Evolutionary conservation across 2,113 vertebrate species (phyloP).

Genomic region (Aspidoscelis tigris): DNA sequence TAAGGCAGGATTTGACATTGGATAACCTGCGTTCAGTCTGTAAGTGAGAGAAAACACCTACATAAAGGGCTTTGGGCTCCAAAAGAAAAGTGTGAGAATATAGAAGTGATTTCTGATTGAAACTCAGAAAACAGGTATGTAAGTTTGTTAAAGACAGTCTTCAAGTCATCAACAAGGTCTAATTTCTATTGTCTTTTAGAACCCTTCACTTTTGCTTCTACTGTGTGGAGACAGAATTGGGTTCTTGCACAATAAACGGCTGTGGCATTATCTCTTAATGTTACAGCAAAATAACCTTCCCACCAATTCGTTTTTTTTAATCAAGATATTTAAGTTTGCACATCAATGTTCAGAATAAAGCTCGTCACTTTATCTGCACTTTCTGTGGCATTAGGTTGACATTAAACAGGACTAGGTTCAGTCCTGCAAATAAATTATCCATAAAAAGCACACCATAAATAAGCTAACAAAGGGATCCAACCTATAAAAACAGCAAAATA

Average conservation of each 20-base stretch:
- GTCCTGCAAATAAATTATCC: not conserved
- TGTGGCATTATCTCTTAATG: not conserved
- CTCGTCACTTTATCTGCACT: not conserved
- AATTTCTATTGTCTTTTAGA: not conserved
- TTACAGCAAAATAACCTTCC: not conserved
- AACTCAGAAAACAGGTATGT: not conserved
- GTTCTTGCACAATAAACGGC: not conserved
- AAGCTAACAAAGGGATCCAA: conserved; percentile 5
- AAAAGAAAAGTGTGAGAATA: not conserved
- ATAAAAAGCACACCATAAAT: conserved; percentile 7
- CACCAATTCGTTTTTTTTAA: not conserved
- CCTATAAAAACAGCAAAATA: accelerated
- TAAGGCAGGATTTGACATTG: not conserved
- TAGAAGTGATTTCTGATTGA: not conserved
- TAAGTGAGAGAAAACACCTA: not conserved
- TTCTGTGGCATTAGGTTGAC: not conserved
- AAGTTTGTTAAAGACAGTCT: not conserved
- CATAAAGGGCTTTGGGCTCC: not conserved
- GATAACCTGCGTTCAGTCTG: not conserved
- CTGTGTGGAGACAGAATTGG: not conserved
- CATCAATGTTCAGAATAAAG: not conserved
- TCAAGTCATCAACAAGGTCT: not conserved
- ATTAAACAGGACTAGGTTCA: conserved; percentile 15
- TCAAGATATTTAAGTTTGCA: not conserved
- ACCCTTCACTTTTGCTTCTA: not conserved